Percentiles rank a stretch among this genome's conserved stretches.
Conservation (phyloP, 2,888 invertebrate species). For the Acronicta psi region DNA sequence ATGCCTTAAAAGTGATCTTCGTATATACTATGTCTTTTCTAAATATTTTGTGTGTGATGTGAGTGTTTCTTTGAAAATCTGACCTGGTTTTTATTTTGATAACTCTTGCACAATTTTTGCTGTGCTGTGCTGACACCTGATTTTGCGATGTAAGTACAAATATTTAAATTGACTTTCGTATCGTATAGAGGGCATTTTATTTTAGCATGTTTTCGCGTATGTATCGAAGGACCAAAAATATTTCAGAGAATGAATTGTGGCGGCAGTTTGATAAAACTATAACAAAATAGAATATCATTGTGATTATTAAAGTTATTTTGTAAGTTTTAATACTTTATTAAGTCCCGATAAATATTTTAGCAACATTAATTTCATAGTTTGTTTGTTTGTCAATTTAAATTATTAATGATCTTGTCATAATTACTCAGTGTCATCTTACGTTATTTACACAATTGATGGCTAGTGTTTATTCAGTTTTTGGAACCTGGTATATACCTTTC, state of each 20-base stretch:
- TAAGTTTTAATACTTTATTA: no score
- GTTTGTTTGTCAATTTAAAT: no score
- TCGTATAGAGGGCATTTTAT: not conserved
- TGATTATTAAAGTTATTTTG: no score
- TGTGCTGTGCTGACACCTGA: conserved; percentile 53
- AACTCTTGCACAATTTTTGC: conserved; percentile 76
- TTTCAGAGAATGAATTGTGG: not conserved
- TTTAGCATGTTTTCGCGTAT: not conserved
- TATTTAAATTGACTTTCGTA: conserved; percentile 20
- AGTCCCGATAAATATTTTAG: no score
- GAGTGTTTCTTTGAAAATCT: conserved; percentile 60
- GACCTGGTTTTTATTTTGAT: conserved; percentile 83
- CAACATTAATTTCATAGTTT: no score
- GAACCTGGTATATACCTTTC: no score
- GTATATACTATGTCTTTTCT: conserved; percentile 54
- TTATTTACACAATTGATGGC: no score
- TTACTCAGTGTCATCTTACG: no score
- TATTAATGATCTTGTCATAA: no score
- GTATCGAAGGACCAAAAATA: conserved; percentile 10
- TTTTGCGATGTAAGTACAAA: conserved; percentile 62
- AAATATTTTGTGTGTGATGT: conserved; percentile 53
- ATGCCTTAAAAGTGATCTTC: conserved; percentile 60
- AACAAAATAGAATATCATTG: not conserved
- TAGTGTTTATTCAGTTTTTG: no score
- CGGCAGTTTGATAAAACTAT: not conserved